phyloP scores from a whole-genome alignment of 2,797 vertebrate species.

The Danionella dracula region DNA sequence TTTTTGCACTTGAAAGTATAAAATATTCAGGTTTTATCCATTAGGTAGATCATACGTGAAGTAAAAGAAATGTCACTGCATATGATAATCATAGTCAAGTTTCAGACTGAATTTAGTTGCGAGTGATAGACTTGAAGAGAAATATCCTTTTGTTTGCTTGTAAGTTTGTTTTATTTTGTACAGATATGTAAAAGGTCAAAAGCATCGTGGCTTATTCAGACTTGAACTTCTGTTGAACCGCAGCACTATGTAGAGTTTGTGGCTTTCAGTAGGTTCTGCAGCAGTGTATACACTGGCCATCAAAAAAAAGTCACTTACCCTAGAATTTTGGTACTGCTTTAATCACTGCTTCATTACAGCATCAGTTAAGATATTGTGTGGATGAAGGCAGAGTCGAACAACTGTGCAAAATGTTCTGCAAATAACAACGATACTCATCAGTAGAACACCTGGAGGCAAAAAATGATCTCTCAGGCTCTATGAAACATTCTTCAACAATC shows the following conservation, averaged over 20 bases:
- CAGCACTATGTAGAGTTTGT: slow-evolving; percentile 39
- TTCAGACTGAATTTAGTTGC: slow-evolving; percentile 10
- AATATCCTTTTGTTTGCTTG: slow-evolving; percentile 21
- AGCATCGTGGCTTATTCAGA: slow-evolving; percentile 54
- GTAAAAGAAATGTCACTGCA: slow-evolving; percentile 7
- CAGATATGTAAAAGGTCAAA: slow-evolving; percentile 45
- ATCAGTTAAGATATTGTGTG: too few species aligned
- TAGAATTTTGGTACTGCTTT: too few species aligned
- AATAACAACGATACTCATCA: too few species aligned
- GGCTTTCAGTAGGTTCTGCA: slow-evolving; percentile 49
- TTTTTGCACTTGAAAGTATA: not conserved
- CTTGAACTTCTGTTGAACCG: slow-evolving; percentile 71
- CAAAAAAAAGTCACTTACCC: too few species aligned
- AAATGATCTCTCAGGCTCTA: too few species aligned
- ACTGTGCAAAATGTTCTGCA: too few species aligned
- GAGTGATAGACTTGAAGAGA: slow-evolving; percentile 1
- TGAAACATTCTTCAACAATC: too few species aligned
- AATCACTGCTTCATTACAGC: too few species aligned
- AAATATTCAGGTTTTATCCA: not conserved
- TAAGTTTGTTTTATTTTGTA: slow-evolving; percentile 48
- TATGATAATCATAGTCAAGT: slow-evolving; percentile 20
- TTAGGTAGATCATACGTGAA: not conserved
- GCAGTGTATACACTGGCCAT: slow-evolving; percentile 13
- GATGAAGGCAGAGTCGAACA: too few species aligned
- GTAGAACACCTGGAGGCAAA: too few species aligned